A percentile compares a stretch with the other conserved stretches of the same genome.
These are phyloP conservation scores for Portevinia maculata DNA, from an alignment of 2,888 invertebrate genomes.

Conservation along the genomic window DNA sequence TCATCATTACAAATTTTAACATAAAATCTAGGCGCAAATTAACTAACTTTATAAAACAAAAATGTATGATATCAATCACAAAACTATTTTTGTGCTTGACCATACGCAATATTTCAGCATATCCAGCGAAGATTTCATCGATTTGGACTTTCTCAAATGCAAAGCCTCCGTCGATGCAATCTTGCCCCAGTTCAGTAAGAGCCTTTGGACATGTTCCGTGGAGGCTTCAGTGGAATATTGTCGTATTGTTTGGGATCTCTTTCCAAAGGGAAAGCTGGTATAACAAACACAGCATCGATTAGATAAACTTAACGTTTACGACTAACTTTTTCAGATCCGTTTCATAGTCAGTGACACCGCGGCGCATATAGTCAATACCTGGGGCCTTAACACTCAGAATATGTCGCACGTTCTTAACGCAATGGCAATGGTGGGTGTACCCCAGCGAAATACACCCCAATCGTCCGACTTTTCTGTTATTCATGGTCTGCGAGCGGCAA, in stretches of 20 bases:
- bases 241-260: slow-evolving; percentile 98
- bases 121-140: slow-evolving; percentile 82
- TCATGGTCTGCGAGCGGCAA: slow-evolving; percentile 93
- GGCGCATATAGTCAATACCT: slow-evolving; percentile 92
- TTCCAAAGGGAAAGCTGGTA: slow-evolving; percentile 94
- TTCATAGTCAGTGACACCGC: slow-evolving; percentile 94
- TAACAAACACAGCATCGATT: slow-evolving; percentile 67
- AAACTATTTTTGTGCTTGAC: slow-evolving; percentile 97
- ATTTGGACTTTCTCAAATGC: slow-evolving; percentile 82
- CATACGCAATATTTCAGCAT: slow-evolving; percentile 96
- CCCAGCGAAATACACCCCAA: slow-evolving; percentile 85
- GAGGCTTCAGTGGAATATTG: slow-evolving; percentile 98
- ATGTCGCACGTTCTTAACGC: slow-evolving; percentile 93
- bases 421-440: slow-evolving; percentile 91
- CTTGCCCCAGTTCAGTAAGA: slow-evolving; percentile 93
- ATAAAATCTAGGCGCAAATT: slow-evolving; percentile 20
- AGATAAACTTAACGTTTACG: neutral
- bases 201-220: slow-evolving; percentile 97
- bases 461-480: slow-evolving; percentile 88
- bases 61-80: slow-evolving; percentile 88
- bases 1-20: slow-evolving; percentile 7
- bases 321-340: slow-evolving; percentile 85
- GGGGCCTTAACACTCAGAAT: slow-evolving; percentile 93
- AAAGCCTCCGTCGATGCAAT: slow-evolving; percentile 86
- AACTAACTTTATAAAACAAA: slow-evolving; percentile 33